Evolutionary conservation across 2,113 vertebrate genomes (phyloP).

Genomic region (Geococcyx californianus): DNA sequence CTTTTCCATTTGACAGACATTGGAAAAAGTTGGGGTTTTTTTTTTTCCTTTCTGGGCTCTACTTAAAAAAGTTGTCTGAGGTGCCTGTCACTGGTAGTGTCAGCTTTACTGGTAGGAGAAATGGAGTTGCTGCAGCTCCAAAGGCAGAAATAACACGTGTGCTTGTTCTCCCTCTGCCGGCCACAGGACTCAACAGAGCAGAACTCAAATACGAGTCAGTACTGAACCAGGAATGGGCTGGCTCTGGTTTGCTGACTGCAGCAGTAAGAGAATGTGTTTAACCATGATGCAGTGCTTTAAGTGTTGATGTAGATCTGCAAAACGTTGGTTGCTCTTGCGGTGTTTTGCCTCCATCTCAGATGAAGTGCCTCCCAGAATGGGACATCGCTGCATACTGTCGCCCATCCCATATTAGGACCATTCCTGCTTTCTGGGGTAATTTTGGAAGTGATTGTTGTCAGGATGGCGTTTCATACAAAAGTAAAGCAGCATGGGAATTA

Average conservation of each 20-base stretch:
- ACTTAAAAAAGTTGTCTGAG: not conserved
- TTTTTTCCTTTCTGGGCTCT: not conserved
- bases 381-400: not conserved
- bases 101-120: not conserved
- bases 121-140: not conserved
- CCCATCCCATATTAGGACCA: accelerated
- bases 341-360: no score
- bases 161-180: not conserved
- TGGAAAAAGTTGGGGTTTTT: not conserved
- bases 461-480: not conserved
- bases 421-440: not conserved
- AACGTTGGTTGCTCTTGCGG: not conserved
- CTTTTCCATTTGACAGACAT: not conserved
- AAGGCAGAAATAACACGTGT: not conserved
- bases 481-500: not conserved
- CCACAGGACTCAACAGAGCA: not conserved
- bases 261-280: not conserved
- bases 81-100: not conserved
- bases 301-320: not conserved
- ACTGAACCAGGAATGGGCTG: not conserved
- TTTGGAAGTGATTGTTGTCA: not conserved
- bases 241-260: not conserved
- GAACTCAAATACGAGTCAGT: not conserved
- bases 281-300: accelerated
- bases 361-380: no score